Conservation (phyloP, 1,140 invertebrate genomes). For the Drosophila erecta region DNA sequence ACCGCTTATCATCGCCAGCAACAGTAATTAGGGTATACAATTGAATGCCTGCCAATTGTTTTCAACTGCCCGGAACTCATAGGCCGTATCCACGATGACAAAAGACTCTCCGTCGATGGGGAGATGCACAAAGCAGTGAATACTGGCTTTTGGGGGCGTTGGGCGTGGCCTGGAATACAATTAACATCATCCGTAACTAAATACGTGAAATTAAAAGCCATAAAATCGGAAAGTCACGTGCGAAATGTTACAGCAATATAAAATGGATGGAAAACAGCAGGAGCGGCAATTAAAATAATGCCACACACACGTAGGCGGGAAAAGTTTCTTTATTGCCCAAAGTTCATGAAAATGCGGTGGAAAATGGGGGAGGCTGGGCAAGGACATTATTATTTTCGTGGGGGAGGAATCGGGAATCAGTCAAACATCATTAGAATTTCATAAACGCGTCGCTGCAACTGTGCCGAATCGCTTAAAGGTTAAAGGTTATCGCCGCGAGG, state of each 20-base stretch:
- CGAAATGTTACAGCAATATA: constrained; percentile 75
- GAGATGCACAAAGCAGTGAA: no score
- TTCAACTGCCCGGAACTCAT: constrained; percentile 1
- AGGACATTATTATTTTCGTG: neutral
- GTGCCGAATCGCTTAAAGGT: constrained; percentile 52
- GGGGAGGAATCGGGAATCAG: neutral
- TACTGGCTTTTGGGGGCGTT: neutral
- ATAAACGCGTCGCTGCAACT: constrained; percentile 61
- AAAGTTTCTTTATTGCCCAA: constrained; percentile 67
- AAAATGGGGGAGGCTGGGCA: no score
- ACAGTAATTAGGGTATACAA: constrained; percentile 33
- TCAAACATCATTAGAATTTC: constrained; percentile 73
- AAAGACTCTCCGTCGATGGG: constrained; percentile 15
- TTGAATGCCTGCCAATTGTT: constrained; percentile 29
- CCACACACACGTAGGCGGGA: constrained; percentile 49
- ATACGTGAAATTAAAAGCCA: constrained; percentile 82
- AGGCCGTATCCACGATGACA: constrained; percentile 13
- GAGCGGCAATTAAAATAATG: constrained; percentile 79
- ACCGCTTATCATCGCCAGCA: constrained; percentile 14
- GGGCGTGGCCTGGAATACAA: constrained; percentile 56
- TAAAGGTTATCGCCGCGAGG: constrained; percentile 10
- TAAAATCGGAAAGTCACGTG: constrained; percentile 82
- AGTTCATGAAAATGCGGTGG: constrained; percentile 58
- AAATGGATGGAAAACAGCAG: constrained; percentile 47
- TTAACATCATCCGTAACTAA: constrained; percentile 81